phyloP scores from a whole-genome alignment of 2,113 vertebrate species.

The Stegastes partitus region DNA sequence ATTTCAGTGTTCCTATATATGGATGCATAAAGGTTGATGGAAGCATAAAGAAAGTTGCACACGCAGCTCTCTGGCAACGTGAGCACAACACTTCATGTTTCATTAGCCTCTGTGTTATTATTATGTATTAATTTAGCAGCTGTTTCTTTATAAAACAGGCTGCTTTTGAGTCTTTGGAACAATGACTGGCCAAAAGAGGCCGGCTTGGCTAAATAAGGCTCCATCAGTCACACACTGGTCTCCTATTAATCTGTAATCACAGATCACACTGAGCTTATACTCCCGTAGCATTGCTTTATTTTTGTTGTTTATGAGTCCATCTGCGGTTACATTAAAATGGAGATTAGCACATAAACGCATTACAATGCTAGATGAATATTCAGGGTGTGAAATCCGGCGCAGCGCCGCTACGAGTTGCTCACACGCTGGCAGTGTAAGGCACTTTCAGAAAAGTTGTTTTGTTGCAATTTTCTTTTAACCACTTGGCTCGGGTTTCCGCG shows the following conservation, averaged over 20 bases:
- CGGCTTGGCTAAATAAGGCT: conserved; percentile 38
- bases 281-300: conserved; percentile 19
- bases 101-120: conserved; percentile 49
- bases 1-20: conserved; percentile 5
- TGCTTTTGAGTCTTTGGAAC: conserved; percentile 40
- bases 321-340: conserved; percentile 34
- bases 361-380: conserved; percentile 12
- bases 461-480: conserved; percentile 51
- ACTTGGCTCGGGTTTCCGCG: conserved; percentile 45
- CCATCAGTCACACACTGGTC: conserved; percentile 59
- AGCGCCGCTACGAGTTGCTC: neutral
- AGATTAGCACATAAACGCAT: conserved; percentile 20
- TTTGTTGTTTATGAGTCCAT: conserved; percentile 42
- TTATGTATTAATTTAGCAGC: conserved; percentile 55
- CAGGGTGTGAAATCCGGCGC: neutral
- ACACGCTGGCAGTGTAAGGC: neutral
- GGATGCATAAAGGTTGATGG: conserved; percentile 41
- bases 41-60: conserved; percentile 41
- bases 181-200: conserved; percentile 60
- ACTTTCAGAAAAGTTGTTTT: conserved; percentile 49
- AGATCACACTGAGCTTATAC: conserved; percentile 54
- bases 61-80: conserved; percentile 16
- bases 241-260: conserved; percentile 53
- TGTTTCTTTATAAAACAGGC: conserved; percentile 42
- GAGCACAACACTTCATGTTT: conserved; percentile 38